phyloP scores from a whole-genome alignment of 1,140 invertebrate species.

The Drosophila lacertosa region DNA sequence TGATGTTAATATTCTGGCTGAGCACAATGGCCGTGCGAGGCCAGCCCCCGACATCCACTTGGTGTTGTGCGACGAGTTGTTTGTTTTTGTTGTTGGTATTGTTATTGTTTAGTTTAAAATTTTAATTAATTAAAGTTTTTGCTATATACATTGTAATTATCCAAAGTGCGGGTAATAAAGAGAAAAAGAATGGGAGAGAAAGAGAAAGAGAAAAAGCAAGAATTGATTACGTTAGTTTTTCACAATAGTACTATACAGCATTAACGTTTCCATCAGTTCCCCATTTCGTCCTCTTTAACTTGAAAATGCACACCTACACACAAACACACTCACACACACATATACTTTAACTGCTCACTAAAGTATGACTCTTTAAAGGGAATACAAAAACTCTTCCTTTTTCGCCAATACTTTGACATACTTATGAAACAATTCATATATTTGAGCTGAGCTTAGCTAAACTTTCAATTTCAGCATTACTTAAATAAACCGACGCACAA shows the following conservation, averaged over 20 bases:
- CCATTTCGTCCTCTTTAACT: too few relatives aligned
- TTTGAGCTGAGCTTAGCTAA: background rate
- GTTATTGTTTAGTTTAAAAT: slow-evolving; percentile 70
- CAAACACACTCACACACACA: slow-evolving; percentile 5
- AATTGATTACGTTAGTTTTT: slow-evolving; percentile 76
- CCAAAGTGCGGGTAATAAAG: slow-evolving; percentile 6
- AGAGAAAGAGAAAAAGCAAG: slow-evolving; percentile 37
- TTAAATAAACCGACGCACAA: too few relatives aligned
- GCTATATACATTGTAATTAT: slow-evolving; percentile 65
- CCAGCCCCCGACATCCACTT: slow-evolving; percentile 13
- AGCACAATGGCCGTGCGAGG: slow-evolving; percentile 10
- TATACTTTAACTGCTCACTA: background rate
- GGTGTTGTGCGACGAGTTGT: slow-evolving; percentile 21
- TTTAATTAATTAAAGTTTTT: slow-evolving; percentile 77
- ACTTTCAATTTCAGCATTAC: background rate
- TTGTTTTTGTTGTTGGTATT: slow-evolving; percentile 26
- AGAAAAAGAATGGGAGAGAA: slow-evolving; percentile 2
- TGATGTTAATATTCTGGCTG: slow-evolving; percentile 19
- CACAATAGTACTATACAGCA: slow-evolving; percentile 44
- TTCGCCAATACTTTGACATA: background rate
- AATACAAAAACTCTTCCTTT: background rate
- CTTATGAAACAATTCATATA: background rate
- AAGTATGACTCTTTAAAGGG: background rate
- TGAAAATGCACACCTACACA: background rate
- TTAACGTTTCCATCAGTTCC: slow-evolving; percentile 27